Base-by-base conservation (phyloP, 2,797 vertebrate species). In the Cryptoprocta ferox region DNA sequence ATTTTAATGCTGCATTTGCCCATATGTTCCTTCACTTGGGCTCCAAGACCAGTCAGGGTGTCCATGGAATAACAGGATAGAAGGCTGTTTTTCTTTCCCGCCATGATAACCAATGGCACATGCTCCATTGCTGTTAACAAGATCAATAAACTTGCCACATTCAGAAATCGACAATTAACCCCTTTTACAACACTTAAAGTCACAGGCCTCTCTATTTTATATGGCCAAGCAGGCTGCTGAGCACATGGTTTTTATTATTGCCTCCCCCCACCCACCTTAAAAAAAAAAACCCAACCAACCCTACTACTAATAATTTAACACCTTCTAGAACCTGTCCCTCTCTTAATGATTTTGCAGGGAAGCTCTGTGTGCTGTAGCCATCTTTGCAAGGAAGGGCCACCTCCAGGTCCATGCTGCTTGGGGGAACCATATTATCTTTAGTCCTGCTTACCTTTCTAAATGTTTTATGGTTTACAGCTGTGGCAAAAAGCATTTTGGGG, bases 91-190 rank as follows among this genome's bases (percentile, higher is more conserved):
- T 95, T 89, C 97, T 95, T 97, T 95, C 97, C 92, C 21, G 53
- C 96, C 37, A n/a, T 98, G 92, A 98, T 97, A 98, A 98, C 97
- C 96, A 97, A 97, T 6, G 87, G 98, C 97, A 97, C 97, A 97
- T 90, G 11, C 79, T 95, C 97, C 83, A 2, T 65, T 97, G 96
- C 97, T 98, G 98, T 99, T 99, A 99, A 99, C 98, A 98, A 98
- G 98, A 98, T 98, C 99, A 98, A 98, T 99, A 99, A 99, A 99
- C 97, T 98, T 98, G 98, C 92, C 98, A 98, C 98, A 32, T 98
- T 98, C 98, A 98, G 98, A 98, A 98, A 97, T 97, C 35, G 73
- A 97, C 97, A 98, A 97, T 98, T 98, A 98, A 98, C 98, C 98
- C 98, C 96, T 98, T 98, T 98, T 98, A 98, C 91, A 98, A 97